Evolutionary conservation across 37 sponge, comb jelly and placozoan species (phyloP).

Genomic region (Ephydatia muelleri): DNA sequence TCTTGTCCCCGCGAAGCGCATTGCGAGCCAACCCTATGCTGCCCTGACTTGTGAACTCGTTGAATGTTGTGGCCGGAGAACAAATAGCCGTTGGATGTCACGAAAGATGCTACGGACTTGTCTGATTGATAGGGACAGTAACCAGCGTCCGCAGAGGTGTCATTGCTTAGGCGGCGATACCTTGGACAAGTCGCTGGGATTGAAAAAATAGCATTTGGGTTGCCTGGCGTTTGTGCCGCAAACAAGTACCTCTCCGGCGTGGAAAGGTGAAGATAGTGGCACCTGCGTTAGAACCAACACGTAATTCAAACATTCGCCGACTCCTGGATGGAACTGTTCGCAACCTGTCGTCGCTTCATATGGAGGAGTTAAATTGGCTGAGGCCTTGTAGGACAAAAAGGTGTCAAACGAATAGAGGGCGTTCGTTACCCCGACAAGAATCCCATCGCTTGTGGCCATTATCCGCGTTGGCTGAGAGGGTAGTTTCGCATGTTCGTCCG

Average conservation of each 20-base stretch:
- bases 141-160: conserved; percentile 17
- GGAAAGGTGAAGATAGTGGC: not conserved
- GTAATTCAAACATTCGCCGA: not conserved
- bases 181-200: conserved; percentile 2
- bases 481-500: conserved; percentile 7
- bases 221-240: conserved; percentile 61
- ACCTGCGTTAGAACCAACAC: conserved; percentile 32
- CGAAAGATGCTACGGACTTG: conserved; percentile 4
- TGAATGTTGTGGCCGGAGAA: conserved; percentile 47
- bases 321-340: not conserved
- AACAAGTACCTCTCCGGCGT: conserved; percentile 21
- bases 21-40: conserved; percentile 45
- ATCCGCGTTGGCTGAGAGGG: not conserved
- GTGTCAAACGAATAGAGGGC: not conserved
- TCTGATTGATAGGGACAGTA: conserved; percentile 37
- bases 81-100: conserved; percentile 36
- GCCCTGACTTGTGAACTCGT: not conserved
- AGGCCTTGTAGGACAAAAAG: not conserved
- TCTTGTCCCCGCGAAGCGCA: conserved; percentile 12
- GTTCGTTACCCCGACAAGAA: conserved; percentile 36
- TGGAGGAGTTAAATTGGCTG: not conserved
- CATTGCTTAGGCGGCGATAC: conserved; percentile 12
- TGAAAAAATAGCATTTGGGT: conserved; percentile 52
- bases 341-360: not conserved
- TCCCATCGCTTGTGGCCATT: not conserved